Base-by-base conservation (phyloP, 2,888 invertebrate species). In the Drosophila atripex region DNA sequence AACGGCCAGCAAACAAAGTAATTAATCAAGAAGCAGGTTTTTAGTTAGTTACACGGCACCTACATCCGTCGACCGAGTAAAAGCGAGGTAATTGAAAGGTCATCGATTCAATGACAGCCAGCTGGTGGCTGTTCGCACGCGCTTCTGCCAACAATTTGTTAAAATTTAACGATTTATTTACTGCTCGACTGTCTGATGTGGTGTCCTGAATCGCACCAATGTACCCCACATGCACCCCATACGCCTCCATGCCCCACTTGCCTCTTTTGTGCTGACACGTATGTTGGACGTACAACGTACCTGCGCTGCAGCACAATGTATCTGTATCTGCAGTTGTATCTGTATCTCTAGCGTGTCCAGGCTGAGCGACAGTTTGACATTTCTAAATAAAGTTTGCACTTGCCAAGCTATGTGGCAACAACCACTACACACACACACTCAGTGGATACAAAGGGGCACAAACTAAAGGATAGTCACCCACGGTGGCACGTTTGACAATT, bases 131-230 rank as follows among this genome's bases (percentile, higher is more conserved):
- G 71, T 80, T 77, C 77, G 65, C 86, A 80, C 84, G 73, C 76
- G 65, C 58, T 74, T 64, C 73, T 77, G 73, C 76, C 83, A 76
- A 78, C 85, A 85, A 86, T 86, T 84, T 85, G 84, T 87, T 82
- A 85, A 84, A 87, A 82, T 87, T 87, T 82, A 87, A 87, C 79
- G 79, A 75, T 82, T 82, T 84, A 84, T 87, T 82, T 84, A 77
- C 77, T 78, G 76, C 66, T 61, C 50, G 80, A 85, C 83, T 74
- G 64, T 71, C 46, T 32, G 46, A 46, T 59, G 49, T 35, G 32
- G 43, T 43, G 30, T 49, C 61, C 39, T 45, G 51, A 14, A 18
- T 38, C 30, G 21, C 23, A 9, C 9, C 28, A 12, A 25, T 51
- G 32, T 16, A 25, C 18, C 11, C 18, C 35, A 14, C 23, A 7